phyloP scores from a whole-genome alignment of 2,888 invertebrate species.

The Carcina quercana region DNA sequence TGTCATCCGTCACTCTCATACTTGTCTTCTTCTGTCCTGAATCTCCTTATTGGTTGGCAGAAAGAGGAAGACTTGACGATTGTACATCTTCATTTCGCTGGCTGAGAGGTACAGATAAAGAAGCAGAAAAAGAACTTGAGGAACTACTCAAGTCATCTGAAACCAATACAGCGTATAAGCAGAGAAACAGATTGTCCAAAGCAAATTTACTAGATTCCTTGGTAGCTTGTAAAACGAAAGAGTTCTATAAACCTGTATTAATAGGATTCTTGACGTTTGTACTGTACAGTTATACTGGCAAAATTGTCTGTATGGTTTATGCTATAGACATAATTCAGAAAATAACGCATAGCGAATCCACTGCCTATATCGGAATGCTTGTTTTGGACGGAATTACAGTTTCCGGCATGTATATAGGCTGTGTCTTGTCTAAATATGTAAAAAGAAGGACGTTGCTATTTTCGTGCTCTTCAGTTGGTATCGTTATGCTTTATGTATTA shows the following conservation, averaged over 20 bases:
- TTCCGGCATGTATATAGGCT: slow-evolving; percentile 12
- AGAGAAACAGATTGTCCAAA: neutral
- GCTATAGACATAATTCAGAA: slow-evolving; percentile 18
- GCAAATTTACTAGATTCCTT: neutral
- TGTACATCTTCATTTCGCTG: neutral
- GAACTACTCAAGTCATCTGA: neutral
- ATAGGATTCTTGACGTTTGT: slow-evolving; percentile 2
- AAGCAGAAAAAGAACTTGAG: slow-evolving; percentile 16
- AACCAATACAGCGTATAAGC: neutral
- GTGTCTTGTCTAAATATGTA: slow-evolving; percentile 11
- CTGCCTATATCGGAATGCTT: slow-evolving; percentile 19
- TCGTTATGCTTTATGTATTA: slow-evolving; percentile 22
- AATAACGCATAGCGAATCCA: slow-evolving; percentile 14
- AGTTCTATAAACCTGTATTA: slow-evolving; percentile 5
- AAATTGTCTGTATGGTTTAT: slow-evolving; percentile 15
- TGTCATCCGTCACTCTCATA: slow-evolving; percentile 6
- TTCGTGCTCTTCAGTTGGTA: slow-evolving; percentile 4
- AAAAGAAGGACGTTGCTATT: slow-evolving; percentile 14
- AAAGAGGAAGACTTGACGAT: slow-evolving; percentile 15
- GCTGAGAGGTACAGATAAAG: neutral
- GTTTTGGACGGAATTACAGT: slow-evolving; percentile 19
- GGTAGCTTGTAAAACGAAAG: neutral
- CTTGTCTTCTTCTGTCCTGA: slow-evolving; percentile 16
- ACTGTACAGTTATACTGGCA: slow-evolving; percentile 16
- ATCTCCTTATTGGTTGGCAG: slow-evolving; percentile 19